Percentiles rank a stretch among this genome's conserved stretches.
These are phyloP conservation scores for Bellardia pandia DNA, from an alignment of 2,888 invertebrate species.

Conservation along the genomic window DNA sequence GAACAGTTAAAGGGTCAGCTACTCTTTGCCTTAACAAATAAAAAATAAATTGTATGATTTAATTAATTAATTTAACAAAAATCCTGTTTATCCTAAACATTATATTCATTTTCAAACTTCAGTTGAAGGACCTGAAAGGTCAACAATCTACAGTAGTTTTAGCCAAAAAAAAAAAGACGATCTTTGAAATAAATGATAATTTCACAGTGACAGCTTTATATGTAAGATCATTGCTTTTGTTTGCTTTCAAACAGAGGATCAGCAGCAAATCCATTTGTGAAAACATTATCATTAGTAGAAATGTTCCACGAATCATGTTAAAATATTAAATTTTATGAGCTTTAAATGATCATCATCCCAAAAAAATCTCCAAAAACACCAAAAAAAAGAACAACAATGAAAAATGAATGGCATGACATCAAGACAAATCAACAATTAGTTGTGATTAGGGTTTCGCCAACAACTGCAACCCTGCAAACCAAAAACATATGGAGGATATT, in stretches of 20 bases:
- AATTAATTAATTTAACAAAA: background rate
- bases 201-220: constrained; percentile 13
- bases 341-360: constrained; percentile 43
- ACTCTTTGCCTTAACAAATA: no score
- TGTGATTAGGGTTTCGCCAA: constrained; percentile 51
- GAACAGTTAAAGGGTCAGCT: no score
- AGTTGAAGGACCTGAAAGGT: constrained; percentile 25
- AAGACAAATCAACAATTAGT: constrained; percentile 53
- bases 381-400: constrained; percentile 28
- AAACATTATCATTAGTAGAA: constrained; percentile 55
- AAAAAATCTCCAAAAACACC: background rate
- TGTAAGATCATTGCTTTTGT: background rate
- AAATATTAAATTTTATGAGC: constrained; percentile 66
- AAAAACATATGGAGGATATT: constrained; percentile 38
- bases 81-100: background rate
- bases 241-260: background rate
- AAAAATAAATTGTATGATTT: no score
- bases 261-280: constrained; percentile 27
- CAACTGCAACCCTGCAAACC: constrained; percentile 12
- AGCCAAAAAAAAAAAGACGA: background rate
- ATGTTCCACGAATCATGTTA: constrained; percentile 39
- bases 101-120: background rate
- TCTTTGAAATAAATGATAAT: constrained; percentile 23
- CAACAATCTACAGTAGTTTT: background rate
- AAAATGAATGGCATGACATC: constrained; percentile 40